Base-by-base conservation (phyloP, 2,113 vertebrate genomes). In the Scartelaos histophorus region DNA sequence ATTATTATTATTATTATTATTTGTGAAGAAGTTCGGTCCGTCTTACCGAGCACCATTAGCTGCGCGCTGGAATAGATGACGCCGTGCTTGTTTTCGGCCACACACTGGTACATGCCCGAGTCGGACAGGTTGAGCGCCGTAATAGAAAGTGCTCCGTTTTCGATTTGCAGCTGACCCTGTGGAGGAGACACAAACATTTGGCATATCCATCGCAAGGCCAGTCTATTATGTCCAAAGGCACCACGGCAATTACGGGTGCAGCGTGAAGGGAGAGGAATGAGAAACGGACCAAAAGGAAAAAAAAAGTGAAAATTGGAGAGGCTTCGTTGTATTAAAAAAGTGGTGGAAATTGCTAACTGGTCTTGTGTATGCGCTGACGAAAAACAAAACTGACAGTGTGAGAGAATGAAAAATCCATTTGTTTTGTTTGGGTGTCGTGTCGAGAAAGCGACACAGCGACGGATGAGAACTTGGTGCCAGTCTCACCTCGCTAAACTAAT, bases 21-120 rank as follows among this genome's bases (percentile, higher is more conserved):
- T 7, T 16, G 17, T 19, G 5, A 51, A 51, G 5, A 21, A n/a
- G 51, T 7, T n/a, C 1, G 70, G 70, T 25, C 57, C 74, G 79
- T 85, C 95, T 95, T 95, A 99, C 97, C 97, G 85, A 97, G 80
- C 83, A 99, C 97, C 82, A 93, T 94, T 87, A 98, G 95, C 77
- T 98, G 95, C 47, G 96, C 96, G 69, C 93, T 95, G 24, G 95
- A 95, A 88, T 95, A 96, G 90, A 97, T 93, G 74, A 95, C 91
- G 45, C 96, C 96, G 12, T 98, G 96, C 90, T 98, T 98, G 94
- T 99, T 99, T 93, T 99, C 96, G 56, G 97, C 97, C 89, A 97
- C 90, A 91, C 97, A 99, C 19, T 98, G 97, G 92, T 98, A 99
- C 93, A 96, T 96, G 83, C 96, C 97, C 54, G 95, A 95, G 89